Evolutionary conservation across 2,113 vertebrate species (phyloP).

Genomic region (Cottus gobio): DNA sequence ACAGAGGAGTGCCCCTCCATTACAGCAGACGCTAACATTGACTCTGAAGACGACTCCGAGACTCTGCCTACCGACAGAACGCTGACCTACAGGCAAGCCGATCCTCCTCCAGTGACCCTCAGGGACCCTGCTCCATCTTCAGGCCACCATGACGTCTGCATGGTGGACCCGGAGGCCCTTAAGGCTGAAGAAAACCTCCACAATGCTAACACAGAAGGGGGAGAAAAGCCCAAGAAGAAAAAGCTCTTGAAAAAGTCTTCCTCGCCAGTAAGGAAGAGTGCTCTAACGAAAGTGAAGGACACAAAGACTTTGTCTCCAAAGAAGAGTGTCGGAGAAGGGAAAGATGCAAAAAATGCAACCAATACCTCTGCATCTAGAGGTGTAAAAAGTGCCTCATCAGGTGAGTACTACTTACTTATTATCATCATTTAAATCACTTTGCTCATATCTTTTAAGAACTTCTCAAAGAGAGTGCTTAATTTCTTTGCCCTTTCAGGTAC

Average conservation of each 20-base stretch:
- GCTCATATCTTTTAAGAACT: neutral
- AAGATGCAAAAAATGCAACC: constrained; percentile 96
- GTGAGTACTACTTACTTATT: constrained; percentile 72
- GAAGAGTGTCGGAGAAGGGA: constrained; percentile 90
- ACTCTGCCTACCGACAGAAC: constrained; percentile 97
- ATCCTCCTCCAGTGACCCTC: constrained; percentile 88
- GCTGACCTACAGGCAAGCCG: constrained; percentile 91
- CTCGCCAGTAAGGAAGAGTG: constrained; percentile 90
- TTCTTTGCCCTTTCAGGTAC: constrained; percentile 76
- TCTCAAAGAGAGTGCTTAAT: neutral
- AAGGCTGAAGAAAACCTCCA: constrained; percentile 90
- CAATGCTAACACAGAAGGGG: constrained; percentile 90
- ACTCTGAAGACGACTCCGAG: constrained; percentile 97
- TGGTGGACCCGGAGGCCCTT: constrained; percentile 94
- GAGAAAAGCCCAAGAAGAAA: constrained; percentile 92
- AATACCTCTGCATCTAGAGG: constrained; percentile 92
- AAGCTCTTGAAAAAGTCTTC: constrained; percentile 91
- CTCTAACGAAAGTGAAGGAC: constrained; percentile 90
- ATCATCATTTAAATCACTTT: neutral
- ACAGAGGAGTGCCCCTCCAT: constrained; percentile 97
- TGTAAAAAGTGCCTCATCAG: constrained; percentile 88
- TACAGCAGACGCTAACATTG: constrained; percentile 96
- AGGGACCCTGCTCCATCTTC: constrained; percentile 92
- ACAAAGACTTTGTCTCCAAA: constrained; percentile 91
- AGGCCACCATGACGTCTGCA: constrained; percentile 92